Base-by-base conservation (phyloP, 2,888 invertebrate genomes). In the Choreutis nemorana region DNA sequence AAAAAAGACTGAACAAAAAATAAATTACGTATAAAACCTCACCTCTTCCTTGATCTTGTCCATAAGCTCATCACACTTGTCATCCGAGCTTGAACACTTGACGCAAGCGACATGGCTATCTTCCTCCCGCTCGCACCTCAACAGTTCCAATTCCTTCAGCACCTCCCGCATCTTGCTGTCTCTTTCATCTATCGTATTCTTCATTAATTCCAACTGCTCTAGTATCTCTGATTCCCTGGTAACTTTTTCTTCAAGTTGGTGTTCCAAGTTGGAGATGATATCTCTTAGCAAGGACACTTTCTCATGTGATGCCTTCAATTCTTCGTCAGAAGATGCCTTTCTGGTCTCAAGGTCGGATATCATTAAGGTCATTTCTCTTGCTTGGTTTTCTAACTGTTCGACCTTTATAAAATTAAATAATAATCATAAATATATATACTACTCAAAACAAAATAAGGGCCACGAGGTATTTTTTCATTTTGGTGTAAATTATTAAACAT, bases 241-340 rank as follows among this genome's bases (percentile, higher is more conserved):
- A 0, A 80, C 70, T 51, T 89, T 89, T 7, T 79, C 71, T 52
- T 90, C 89, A 1, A 92, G 64, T 52, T 93, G 90, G 1, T 72
- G 71, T 54, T 94, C 94, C 22, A 92, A 62, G 41, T 89, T 89
- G 1, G 83, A 77, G 29, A 94, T 89, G 29, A 92, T 87, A 33
- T 93, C 91, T 16, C 90, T 75, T 9, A 93, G 72, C 7, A 87
- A 80, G 45, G 80, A 80, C 12, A 90, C 85, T 59, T 91, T 91
- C 30, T 90, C 89, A 15, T 87, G 82, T 0, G 88, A 85, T n/a
- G 86, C 85, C 57, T 89, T 85, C 2, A 90, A 63, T 39, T 92
- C 91, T 1, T 80, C 72, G 56, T 93, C 90, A 0, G 86, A 64
- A 29, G 85, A 81, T 2, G 83, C 81, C 41, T 85, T 85, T 36